Evolutionary conservation across 2,888 invertebrate species (phyloP), one percentile per base, ranked within the genome.

Genomic region (Tachina grossa): DNA sequence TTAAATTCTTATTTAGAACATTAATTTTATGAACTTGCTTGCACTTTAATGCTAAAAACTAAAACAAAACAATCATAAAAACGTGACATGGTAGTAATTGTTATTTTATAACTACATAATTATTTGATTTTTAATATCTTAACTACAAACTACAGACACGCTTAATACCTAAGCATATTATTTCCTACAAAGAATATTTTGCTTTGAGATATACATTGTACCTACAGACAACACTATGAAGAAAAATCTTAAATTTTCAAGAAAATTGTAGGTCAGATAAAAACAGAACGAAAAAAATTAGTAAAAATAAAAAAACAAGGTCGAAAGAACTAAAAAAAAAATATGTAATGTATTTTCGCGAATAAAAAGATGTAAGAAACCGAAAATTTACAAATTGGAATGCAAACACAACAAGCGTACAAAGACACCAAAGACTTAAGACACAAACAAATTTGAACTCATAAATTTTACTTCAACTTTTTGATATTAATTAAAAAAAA

Each of bases 51-150:
- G 10, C 11, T 10, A 2, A 43, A 61, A 9, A 43, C 16, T 2
- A 61, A 2, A 8, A 22, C 22, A 47, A 57, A 66, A 66, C 14
- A 71, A 66, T 45, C 49, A 51, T 72, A 78, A 47, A 85, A 85
- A 83, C 85, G 85, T 85, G 85, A 83, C 83, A 79, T 79, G 71
- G 71, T 72, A 76, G 79, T 83, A 85, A 85, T 83, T 85, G 79
- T 83, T 79, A 82, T 82, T 85, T 79, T 66, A 85, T 66, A 79
- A 76, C 47, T 76, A 79, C 49, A 66, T n/a, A 76, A 76, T 75
- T 79, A 71, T 82, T 22, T 55, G 82, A n/a, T 69, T 59, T 78
- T 78, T 31, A 76, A 76, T 71, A 74, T 68, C 43, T 74, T 41
- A 65, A 14, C 22, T 65, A 22, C 47, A 65, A 65, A 16, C 47